Conservation (phyloP, 1,140 invertebrate genomes). For the Apis laboriosa region DNA sequence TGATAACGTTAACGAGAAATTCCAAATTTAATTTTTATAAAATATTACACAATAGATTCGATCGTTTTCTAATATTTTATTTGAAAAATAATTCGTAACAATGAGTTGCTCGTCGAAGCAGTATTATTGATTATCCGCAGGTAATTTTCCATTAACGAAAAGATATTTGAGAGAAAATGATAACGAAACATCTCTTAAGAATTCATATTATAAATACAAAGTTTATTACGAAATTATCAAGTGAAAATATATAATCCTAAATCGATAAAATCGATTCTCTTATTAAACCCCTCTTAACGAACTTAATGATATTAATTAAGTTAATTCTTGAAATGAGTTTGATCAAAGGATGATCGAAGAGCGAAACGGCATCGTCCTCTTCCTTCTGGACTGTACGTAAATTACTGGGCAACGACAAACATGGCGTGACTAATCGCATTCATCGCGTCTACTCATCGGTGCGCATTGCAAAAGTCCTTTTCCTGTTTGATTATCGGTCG, state of each 20-base stretch:
- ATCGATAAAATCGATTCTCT: neutral
- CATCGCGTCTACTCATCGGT: neutral
- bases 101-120: neutral
- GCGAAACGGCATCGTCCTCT: neutral
- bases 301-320: neutral
- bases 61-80: neutral
- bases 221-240: no score
- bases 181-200: neutral
- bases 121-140: neutral
- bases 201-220: neutral
- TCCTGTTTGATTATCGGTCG: conserved; percentile 16
- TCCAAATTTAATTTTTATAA: neutral
- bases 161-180: neutral
- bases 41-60: no score
- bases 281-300: neutral
- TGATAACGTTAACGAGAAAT: neutral
- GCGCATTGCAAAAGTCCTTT: conserved; percentile 10
- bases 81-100: conserved; percentile 4
- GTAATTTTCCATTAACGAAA: conserved; percentile 14
- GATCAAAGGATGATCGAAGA: neutral
- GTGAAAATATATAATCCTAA: no score
- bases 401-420: neutral
- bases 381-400: conserved; percentile 6
- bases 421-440: conserved; percentile 4
- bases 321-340: neutral